These are phyloP conservation scores for Chloroceryle amazona DNA, from an alignment of 2,797 vertebrate genomes.

Conservation along the genomic window DNA sequence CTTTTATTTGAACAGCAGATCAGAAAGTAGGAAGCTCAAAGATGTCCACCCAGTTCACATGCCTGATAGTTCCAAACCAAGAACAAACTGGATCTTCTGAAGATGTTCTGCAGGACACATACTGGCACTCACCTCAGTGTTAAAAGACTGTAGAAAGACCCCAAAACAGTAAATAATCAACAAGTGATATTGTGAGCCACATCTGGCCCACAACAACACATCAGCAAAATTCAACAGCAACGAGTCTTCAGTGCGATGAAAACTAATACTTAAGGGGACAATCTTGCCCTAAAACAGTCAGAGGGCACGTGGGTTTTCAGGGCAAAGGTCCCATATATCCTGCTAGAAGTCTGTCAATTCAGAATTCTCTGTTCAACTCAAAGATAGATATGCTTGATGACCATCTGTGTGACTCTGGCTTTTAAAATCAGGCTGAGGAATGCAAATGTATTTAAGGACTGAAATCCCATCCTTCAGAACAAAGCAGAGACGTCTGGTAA, in stretches of 20 bases:
- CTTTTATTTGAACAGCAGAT: not conserved
- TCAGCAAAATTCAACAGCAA: not conserved
- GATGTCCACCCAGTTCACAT: not conserved
- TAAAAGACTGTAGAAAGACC: not conserved
- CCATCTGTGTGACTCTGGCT: not conserved
- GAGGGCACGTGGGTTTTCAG: not conserved
- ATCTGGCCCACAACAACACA: not conserved
- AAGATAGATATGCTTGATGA: not conserved
- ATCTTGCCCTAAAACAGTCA: not conserved
- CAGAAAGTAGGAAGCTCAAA: not conserved
- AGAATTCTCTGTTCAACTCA: not conserved
- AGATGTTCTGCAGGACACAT: not conserved
- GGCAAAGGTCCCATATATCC: not conserved
- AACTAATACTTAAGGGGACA: not conserved
- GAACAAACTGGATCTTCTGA: not conserved
- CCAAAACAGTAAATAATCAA: not conserved
- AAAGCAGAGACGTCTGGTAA: not conserved
- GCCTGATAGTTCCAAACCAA: not conserved
- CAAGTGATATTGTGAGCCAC: not conserved
- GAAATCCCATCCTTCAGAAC: not conserved
- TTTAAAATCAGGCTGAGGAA: slow-evolving; percentile 9
- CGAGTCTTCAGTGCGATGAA: not conserved
- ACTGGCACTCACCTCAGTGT: not conserved
- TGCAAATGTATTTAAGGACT: not conserved
- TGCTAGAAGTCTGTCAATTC: not conserved